Conservation (phyloP, 2,888 invertebrate species). For the Hecatera dysodea region DNA sequence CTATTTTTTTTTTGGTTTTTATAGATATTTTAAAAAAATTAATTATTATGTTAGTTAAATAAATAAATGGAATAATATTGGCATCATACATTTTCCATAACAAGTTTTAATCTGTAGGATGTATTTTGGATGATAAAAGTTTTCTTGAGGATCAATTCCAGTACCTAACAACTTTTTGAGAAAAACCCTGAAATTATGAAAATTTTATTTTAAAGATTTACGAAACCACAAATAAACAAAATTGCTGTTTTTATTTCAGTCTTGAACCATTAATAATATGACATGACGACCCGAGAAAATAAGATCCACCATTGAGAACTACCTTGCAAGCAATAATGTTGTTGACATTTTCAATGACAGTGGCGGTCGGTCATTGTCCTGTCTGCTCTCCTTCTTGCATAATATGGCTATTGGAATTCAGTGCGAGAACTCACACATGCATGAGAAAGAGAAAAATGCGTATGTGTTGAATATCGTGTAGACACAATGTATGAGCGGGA, state of each 20-base stretch:
- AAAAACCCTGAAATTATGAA: too few species aligned
- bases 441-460: conserved; percentile 1
- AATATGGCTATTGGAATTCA: conserved; percentile 5
- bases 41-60: too few species aligned
- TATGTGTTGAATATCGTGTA: conserved; percentile 10
- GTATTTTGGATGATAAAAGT: too few species aligned
- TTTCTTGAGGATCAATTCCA: too few species aligned
- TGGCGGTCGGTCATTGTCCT: conserved; percentile 11
- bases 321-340: background rate
- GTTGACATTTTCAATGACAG: background rate
- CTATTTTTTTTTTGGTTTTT: too few species aligned
- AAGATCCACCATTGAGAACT: background rate
- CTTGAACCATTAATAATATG: background rate
- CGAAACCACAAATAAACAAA: too few species aligned
- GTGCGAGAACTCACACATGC: conserved; percentile 8
- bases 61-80: too few species aligned
- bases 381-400: conserved; percentile 7
- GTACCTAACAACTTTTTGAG: too few species aligned
- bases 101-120: too few species aligned
- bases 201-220: background rate
- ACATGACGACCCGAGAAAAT: background rate
- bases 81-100: too few species aligned
- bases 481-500: conserved; percentile 3
- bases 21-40: too few species aligned
- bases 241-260: background rate